phyloP scores from a whole-genome alignment of 2,888 invertebrate species.

The Drosophila maculinotata region DNA sequence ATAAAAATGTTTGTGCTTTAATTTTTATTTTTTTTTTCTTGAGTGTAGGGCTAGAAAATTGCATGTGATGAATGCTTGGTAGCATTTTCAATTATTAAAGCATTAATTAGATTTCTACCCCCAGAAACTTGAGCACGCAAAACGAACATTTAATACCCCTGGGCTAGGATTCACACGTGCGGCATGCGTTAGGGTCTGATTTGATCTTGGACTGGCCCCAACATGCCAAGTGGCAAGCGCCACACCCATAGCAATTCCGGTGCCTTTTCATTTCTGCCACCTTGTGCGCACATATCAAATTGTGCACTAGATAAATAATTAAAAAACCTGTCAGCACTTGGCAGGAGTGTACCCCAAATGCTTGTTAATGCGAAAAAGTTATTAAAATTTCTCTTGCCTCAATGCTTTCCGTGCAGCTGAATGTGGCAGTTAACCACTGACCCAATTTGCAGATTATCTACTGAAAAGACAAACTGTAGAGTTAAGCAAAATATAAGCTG shows the following conservation, averaged over 20 bases:
- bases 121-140: conserved; percentile 21
- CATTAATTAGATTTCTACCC: conserved; percentile 66
- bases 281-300: conserved; percentile 33
- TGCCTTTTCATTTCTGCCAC: conserved; percentile 6
- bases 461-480: neutral
- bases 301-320: conserved; percentile 63
- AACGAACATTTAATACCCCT: conserved; percentile 29
- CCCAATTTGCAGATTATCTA: conserved; percentile 36
- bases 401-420: conserved; percentile 18
- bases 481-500: conserved; percentile 15
- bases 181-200: conserved; percentile 22
- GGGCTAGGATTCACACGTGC: conserved; percentile 59
- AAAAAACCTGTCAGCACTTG: conserved; percentile 15
- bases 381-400: conserved; percentile 46
- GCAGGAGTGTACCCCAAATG: conserved; percentile 14
- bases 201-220: conserved; percentile 26
- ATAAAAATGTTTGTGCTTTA: too few species aligned
- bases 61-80: conserved; percentile 11
- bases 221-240: conserved; percentile 12
- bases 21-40: too few species aligned
- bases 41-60: neutral
- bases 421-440: conserved; percentile 35
- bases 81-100: conserved; percentile 70
- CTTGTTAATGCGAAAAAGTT: conserved; percentile 54
- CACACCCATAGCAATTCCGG: conserved; percentile 20